Evolutionary conservation across 2,113 vertebrate species (phyloP).

Genomic region (Psittacara wagleri): DNA sequence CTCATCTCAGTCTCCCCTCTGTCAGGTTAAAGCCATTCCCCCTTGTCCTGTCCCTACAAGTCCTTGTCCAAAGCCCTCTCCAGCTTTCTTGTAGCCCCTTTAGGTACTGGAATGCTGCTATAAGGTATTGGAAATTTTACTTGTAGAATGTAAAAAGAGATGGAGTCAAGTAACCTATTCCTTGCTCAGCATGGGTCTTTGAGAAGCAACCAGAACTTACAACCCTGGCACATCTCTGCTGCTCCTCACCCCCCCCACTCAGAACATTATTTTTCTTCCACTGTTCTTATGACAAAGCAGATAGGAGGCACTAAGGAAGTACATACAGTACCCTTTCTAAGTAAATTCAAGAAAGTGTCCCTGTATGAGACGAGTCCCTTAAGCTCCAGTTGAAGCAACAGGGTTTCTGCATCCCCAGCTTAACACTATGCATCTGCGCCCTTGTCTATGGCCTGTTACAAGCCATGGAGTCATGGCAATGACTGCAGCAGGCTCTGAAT

Average conservation of each 20-base stretch:
- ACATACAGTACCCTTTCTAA: not conserved
- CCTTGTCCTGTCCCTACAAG: not conserved
- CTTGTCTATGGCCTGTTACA: accelerated
- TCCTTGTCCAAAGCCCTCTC: not conserved
- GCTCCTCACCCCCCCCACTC: not conserved
- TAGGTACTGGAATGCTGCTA: not conserved
- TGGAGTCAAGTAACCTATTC: not conserved
- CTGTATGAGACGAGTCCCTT: not conserved
- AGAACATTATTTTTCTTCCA: not conserved
- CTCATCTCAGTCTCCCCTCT: not conserved
- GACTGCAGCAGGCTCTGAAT: not conserved
- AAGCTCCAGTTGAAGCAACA: not conserved
- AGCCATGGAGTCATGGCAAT: not conserved
- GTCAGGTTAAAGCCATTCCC: not conserved
- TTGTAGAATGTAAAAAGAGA: not conserved
- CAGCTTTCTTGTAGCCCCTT: not conserved
- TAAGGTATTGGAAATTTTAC: not conserved
- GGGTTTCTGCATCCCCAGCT: not conserved
- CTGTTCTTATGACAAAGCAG: not conserved
- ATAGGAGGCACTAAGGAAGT: not conserved
- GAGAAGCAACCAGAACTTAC: not conserved
- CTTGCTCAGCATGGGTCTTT: not conserved
- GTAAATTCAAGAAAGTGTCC: not conserved
- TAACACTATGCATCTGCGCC: accelerated
- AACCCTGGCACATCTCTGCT: not conserved